phyloP scores from a whole-genome alignment of 2,797 vertebrate genomes.

The Tamandua tetradactyla region DNA sequence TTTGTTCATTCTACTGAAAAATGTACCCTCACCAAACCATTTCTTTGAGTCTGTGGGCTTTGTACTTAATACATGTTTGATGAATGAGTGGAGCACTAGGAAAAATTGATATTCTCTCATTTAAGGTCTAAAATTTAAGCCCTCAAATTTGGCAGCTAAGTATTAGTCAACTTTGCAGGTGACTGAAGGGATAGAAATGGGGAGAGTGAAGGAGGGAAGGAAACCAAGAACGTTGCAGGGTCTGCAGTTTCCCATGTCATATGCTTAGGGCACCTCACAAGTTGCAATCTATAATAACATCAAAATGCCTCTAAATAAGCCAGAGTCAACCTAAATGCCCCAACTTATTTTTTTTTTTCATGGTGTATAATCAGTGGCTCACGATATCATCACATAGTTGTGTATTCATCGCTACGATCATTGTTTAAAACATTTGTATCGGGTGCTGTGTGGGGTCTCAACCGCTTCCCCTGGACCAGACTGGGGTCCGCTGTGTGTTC shows the following conservation, averaged over 20 bases:
- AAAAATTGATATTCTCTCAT: slow-evolving; percentile 6
- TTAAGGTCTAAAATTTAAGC: slow-evolving; percentile 31
- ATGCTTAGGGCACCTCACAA: background rate
- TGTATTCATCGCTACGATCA: no score
- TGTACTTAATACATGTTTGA: background rate
- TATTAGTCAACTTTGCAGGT: background rate
- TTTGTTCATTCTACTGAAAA: background rate
- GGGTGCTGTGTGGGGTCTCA: no score
- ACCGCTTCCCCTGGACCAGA: no score
- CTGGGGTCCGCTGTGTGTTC: no score
- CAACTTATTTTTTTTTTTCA: no score
- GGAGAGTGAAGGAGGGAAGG: background rate
- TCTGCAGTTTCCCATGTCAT: background rate
- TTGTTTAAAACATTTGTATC: no score
- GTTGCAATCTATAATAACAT: background rate
- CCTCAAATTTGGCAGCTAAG: background rate
- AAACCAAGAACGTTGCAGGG: background rate
- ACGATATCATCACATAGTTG: no score
- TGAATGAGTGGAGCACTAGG: background rate
- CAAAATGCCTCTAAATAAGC: background rate
- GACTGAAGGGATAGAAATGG: background rate
- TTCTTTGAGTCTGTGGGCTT: background rate
- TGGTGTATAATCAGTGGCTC: no score
- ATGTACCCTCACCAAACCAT: background rate
- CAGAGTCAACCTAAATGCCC: no score